Conservation (phyloP, 2,888 invertebrate genomes). For the Entomobrya proxima region DNA sequence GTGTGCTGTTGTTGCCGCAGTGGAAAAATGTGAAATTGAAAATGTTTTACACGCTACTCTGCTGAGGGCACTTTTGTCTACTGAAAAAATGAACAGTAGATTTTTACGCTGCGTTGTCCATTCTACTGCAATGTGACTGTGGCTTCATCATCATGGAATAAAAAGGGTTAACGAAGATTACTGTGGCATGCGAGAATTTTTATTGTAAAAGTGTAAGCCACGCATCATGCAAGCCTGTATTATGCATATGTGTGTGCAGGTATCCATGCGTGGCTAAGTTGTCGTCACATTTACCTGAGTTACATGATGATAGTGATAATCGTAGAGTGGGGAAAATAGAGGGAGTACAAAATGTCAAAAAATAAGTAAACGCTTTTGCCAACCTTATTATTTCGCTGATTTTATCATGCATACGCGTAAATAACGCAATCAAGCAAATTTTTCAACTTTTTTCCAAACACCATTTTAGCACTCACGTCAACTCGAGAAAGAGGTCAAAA, state of each 20-base stretch:
- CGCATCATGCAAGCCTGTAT: not conserved
- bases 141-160: not conserved
- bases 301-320: not conserved
- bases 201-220: too few species aligned
- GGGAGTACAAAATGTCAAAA: not conserved
- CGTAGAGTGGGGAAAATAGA: not conserved
- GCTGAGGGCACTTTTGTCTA: constrained; percentile 16
- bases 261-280: constrained; percentile 10
- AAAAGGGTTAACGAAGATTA: not conserved
- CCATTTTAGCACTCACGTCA: too few species aligned
- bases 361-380: too few species aligned
- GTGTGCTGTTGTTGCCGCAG: not conserved
- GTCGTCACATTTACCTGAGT: not conserved
- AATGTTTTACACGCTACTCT: not conserved
- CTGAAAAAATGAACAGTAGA: constrained; percentile 10
- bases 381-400: too few species aligned
- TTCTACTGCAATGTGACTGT: not conserved
- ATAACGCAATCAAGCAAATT: too few species aligned
- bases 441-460: too few species aligned
- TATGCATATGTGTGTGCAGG: not conserved
- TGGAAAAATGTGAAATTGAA: not conserved
- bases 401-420: too few species aligned
- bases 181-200: constrained; percentile 6
- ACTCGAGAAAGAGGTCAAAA: too few species aligned
- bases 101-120: not conserved